Base-by-base conservation (phyloP, 2,888 invertebrate genomes). In the Tortricodes alternella region DNA sequence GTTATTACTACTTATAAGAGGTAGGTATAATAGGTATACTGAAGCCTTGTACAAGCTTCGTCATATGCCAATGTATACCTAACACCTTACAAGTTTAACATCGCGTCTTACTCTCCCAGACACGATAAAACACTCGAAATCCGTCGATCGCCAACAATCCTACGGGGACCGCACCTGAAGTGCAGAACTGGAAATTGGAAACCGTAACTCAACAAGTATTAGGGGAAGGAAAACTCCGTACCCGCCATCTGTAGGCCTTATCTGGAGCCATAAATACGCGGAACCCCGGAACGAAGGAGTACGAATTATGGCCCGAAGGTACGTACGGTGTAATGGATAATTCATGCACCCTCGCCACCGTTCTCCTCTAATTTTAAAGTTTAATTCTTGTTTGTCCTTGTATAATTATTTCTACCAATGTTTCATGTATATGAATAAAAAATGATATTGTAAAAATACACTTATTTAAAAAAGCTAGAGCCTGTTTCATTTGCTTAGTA, bases 171-270 rank as follows among this genome's bases (percentile, higher is more conserved):
- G 68, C 80, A 88, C 89, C 88, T 86, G 85, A 83, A 87, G 84
- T 83, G 83, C 75, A 78, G 76, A 76, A 71, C 80, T 85, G 83
- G 81, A 89, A 89, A 90, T 90, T 90, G 89, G 85, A 84, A 83
- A 79, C 83, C 81, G 87, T 90, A 89, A 89, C 83, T 90, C 89
- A 89, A 87, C 88, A 84, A 89, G 88, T 89, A 89, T 88, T 86
- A 88, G 82, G 88, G 89, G 85, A 83, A 79, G 82, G 87, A 88
- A 87, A 90, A 88, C 80, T 88, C 80, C 75, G 74, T 70, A 68
- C 73, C 74, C 71, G 72, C 88, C 89, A 89, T 90, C 89, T 89
- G 89, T 83, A 89, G 83, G 83, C 83, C 85, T 89, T 89, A 89
- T 90, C 89, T 89, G 70, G 67, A 65, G 68, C 81, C 78, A 88